Conservation (phyloP, 2,113 vertebrate species). For the Leuciscus idus region DNA sequence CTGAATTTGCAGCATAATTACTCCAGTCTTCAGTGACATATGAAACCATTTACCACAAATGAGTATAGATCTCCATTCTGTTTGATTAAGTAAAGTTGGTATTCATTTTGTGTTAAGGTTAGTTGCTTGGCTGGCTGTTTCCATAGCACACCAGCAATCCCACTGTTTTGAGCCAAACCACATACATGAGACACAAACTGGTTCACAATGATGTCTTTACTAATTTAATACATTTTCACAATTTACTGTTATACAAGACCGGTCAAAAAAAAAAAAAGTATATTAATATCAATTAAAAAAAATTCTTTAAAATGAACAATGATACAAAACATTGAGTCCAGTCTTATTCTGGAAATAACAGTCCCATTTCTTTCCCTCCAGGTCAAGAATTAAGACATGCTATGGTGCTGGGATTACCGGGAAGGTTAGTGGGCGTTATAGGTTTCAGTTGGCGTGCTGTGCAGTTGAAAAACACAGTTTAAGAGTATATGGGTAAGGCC, state of each 20-base stretch:
- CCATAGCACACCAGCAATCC: not conserved
- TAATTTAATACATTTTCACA: constrained; percentile 36
- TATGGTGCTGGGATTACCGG: not conserved
- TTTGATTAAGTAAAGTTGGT: no score
- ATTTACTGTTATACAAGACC: constrained; percentile 8
- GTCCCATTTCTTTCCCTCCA: not conserved
- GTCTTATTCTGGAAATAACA: constrained; percentile 12
- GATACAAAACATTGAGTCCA: constrained; percentile 43
- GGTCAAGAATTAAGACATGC: constrained; percentile 30
- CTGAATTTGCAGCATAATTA: no score
- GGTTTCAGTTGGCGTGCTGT: constrained; percentile 86
- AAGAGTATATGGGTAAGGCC: constrained; percentile 91
- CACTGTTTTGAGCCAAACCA: not conserved
- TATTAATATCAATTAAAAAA: constrained; percentile 1
- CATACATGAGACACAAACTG: not conserved
- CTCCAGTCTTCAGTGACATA: no score
- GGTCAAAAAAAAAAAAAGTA: not conserved
- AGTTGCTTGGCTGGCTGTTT: not conserved
- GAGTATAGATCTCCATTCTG: not conserved
- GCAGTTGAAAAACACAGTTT: constrained; percentile 94
- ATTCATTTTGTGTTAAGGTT: not conserved
- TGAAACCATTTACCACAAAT: not conserved
- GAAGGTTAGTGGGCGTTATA: not conserved
- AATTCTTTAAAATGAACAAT: constrained; percentile 16
- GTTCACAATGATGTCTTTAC: constrained; percentile 23